A percentile compares a stretch with the other conserved stretches of the same genome.
phyloP scores from a whole-genome alignment of 2,113 vertebrate genomes.

The Shinisaurus crocodilurus region DNA sequence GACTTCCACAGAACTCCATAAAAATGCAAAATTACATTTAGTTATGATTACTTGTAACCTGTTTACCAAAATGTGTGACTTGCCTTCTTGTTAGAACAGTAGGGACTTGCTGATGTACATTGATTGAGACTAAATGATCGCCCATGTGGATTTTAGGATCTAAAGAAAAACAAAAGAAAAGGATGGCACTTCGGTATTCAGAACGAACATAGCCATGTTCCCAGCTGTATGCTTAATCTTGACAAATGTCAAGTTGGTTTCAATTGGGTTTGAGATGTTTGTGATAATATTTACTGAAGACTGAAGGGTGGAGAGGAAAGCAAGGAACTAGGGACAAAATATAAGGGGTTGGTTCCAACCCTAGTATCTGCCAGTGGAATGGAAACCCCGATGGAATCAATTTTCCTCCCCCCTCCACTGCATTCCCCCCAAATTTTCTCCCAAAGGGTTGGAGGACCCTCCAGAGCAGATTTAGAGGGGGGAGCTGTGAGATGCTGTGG shows the following conservation, averaged over 20 bases:
- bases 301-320: too few relatives aligned
- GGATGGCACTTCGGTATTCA: not conserved
- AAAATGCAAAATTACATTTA: not conserved
- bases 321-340: not conserved
- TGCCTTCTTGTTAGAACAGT: not conserved
- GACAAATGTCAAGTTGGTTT: not conserved
- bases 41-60: not conserved
- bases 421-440: too few relatives aligned
- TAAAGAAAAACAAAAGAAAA: not conserved
- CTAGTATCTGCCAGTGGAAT: too few relatives aligned
- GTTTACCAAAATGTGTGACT: not conserved
- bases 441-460: too few relatives aligned
- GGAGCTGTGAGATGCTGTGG: too few relatives aligned
- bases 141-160: not conserved
- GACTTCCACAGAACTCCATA: not conserved
- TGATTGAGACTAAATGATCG: slow-evolving; percentile 4
- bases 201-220: not conserved
- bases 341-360: not conserved
- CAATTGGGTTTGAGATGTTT: not conserved
- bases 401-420: too few relatives aligned
- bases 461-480: too few relatives aligned
- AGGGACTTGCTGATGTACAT: not conserved
- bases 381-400: too few relatives aligned
- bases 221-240: not conserved
- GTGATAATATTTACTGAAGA: not conserved